Percentiles rank a stretch among this genome's conserved stretches.
phyloP scores from a whole-genome alignment of 2,888 invertebrate genomes.

The Melanostoma scalare region DNA sequence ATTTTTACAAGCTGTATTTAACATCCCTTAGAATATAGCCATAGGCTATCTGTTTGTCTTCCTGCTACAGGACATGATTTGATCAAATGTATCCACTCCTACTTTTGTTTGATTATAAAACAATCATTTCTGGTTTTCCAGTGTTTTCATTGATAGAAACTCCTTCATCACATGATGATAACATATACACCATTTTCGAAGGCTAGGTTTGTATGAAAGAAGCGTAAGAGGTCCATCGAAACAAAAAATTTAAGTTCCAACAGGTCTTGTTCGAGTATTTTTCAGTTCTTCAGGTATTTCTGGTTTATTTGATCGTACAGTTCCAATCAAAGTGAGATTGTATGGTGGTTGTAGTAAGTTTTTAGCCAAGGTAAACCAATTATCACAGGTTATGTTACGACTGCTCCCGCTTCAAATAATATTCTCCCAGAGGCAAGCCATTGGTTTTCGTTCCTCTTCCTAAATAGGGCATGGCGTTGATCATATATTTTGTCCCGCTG shows the following conservation, averaged over 20 bases:
- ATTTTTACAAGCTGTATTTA: background rate
- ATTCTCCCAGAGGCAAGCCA: slow-evolving; percentile 41
- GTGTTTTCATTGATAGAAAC: no score
- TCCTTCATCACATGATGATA: no score
- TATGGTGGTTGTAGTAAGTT: slow-evolving; percentile 75
- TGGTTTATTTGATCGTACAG: slow-evolving; percentile 76
- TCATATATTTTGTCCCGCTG: slow-evolving; percentile 36
- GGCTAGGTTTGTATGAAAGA: no score
- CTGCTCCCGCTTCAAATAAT: background rate
- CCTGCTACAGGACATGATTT: no score
- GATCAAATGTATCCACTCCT: no score
- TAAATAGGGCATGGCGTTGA: slow-evolving; percentile 41
- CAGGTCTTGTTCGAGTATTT: no score
- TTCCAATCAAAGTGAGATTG: slow-evolving; percentile 63
- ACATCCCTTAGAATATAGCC: background rate
- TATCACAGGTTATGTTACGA: slow-evolving; percentile 74
- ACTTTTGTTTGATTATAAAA: no score
- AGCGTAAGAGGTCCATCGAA: no score
- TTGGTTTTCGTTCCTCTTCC: slow-evolving; percentile 46
- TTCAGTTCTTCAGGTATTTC: slow-evolving; percentile 75
- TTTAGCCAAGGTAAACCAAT: slow-evolving; percentile 78
- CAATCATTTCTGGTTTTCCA: no score
- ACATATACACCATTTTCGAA: no score
- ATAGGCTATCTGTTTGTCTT: no score
- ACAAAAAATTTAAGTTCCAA: no score